Base-by-base conservation (phyloP, 2,113 vertebrate genomes). In the Saccopteryx leptura region DNA sequence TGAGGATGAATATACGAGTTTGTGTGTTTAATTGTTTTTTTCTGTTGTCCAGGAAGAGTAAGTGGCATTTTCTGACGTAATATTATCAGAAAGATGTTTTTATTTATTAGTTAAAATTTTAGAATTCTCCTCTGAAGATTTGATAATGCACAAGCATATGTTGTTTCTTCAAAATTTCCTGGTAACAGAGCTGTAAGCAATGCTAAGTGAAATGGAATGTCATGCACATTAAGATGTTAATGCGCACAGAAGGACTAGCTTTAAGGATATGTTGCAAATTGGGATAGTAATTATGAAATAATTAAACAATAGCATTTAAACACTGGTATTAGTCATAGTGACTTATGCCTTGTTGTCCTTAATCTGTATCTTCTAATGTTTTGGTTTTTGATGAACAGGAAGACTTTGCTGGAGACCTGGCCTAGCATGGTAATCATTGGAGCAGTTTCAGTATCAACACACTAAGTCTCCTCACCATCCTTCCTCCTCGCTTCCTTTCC, bases 61-160 rank as follows among this genome's bases (percentile, higher is more conserved):
- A 88, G 79, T 79, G 71, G 2, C 13, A 60, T 68, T 81, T 81
- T 63, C 66, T 90, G 52, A 81, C 39, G 1, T 56, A 58, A 66
- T 80, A 46, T 33, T 86, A 50, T 54, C 28, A 33, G 26, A 86
- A 50, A 90, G 92, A 86, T 56, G 75, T 66, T 85, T 85, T 78
- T 56, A 54, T 56, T 82, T 76, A 68, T 18, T 76, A 33, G 11
- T 52, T 65, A 63, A 87, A 83, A 93, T 69, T 91, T 72, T 78
- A 52, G 81, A 82, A 66, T 91, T 83, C 82, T 93, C 2, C 56
- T 71, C 23, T 93, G 31, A 81, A 90, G 66, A 68, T 85, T 75
- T 85, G 52, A 46, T 46, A 39, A 72, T 39, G 6, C 48, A 31
- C 7, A 28, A 78, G 60, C 39, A 74, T 54, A 80, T 28, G 4